Percentiles rank a stretch among this genome's conserved stretches.
phyloP scores from a whole-genome alignment of 2,113 vertebrate species.

The Eira barbara region DNA sequence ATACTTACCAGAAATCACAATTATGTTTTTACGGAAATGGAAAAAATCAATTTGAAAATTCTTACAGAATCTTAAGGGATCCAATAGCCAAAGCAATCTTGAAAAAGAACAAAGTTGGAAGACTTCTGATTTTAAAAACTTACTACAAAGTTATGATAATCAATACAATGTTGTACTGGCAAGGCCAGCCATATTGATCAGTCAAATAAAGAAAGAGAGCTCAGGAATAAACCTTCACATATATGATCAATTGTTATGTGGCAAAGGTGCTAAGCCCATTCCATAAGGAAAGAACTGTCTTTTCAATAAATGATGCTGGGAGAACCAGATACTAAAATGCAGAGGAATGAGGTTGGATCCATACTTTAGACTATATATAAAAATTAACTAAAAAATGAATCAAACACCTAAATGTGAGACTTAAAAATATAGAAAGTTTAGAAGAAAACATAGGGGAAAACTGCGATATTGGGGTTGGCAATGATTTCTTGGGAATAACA shows the following conservation, averaged over 20 bases:
- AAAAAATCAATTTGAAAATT: background rate
- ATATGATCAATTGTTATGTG: background rate
- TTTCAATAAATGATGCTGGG: background rate
- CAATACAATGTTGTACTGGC: too few species aligned
- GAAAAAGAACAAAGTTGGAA: background rate
- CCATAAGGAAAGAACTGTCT: background rate
- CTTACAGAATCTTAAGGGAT: background rate
- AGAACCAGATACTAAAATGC: too few species aligned
- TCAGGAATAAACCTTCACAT: background rate
- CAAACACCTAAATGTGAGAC: background rate
- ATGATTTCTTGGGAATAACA: background rate
- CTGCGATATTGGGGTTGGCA: background rate
- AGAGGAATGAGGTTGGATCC: background rate
- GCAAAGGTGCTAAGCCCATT: background rate
- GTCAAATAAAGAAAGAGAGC: background rate
- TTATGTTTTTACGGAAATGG: background rate
- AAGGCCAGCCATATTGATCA: background rate
- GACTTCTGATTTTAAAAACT: background rate
- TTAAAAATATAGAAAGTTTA: background rate
- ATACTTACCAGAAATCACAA: background rate
- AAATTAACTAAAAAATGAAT: background rate
- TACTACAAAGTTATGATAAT: background rate
- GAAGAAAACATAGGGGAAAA: background rate
- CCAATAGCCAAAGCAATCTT: background rate
- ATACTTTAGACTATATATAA: background rate